These are phyloP conservation scores for Cynodonichthys magdalenae DNA, from an alignment of 2,797 vertebrate species.

Conservation along the genomic window DNA sequence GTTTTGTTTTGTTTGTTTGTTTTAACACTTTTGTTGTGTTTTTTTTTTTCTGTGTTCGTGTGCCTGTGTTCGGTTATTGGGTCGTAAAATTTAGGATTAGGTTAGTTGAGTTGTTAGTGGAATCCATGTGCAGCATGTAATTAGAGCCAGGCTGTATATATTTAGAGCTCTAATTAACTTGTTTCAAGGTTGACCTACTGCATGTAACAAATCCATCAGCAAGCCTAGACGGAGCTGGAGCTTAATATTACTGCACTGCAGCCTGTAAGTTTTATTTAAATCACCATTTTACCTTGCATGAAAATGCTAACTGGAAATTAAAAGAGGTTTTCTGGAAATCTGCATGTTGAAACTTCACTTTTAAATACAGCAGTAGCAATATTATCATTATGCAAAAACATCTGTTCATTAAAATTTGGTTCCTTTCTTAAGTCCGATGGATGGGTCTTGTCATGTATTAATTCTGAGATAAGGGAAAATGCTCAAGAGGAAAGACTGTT, in stretches of 20 bases:
- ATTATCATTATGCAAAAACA: neutral
- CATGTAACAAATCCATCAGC: conserved; percentile 38
- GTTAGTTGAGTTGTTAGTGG: conserved; percentile 68
- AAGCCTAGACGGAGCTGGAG: conserved; percentile 12
- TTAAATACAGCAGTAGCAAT: neutral
- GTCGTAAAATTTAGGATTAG: conserved; percentile 46
- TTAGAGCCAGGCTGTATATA: conserved; percentile 72
- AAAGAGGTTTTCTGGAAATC: no score
- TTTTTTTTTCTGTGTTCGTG: no score
- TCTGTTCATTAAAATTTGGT: no score
- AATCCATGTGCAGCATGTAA: conserved; percentile 65
- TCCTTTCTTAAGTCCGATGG: neutral
- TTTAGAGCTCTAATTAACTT: conserved; percentile 79
- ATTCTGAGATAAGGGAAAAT: neutral
- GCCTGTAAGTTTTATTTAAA: neutral
- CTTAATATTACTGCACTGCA: conserved; percentile 13
- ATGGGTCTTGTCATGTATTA: neutral
- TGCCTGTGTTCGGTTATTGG: conserved; percentile 7
- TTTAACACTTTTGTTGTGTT: conserved; percentile 8
- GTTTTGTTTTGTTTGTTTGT: conserved; percentile 1
- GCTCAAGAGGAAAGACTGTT: neutral
- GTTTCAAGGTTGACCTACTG: conserved; percentile 67
- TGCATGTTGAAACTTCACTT: no score
- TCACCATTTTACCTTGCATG: neutral
- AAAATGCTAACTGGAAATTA: neutral